phyloP scores from a whole-genome alignment of 2,113 vertebrate genomes.

The Saguinus midas region DNA sequence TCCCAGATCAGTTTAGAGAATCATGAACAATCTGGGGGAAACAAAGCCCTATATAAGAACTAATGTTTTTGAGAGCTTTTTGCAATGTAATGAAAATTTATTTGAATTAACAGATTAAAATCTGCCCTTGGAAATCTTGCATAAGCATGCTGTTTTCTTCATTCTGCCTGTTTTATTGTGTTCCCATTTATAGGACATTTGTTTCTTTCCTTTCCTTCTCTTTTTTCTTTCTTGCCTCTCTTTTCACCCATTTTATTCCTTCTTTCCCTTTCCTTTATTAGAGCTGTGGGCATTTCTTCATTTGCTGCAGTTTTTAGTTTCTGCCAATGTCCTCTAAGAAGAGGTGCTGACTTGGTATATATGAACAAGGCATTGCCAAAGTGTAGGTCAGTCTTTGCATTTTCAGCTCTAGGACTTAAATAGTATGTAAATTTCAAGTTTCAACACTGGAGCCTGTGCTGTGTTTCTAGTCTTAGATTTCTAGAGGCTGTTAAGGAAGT shows the following conservation, averaged over 20 bases:
- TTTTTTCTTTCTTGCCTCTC: background rate
- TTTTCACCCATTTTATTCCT: background rate
- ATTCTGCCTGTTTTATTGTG: background rate
- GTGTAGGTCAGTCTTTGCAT: background rate
- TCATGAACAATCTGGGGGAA: background rate
- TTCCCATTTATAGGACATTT: background rate
- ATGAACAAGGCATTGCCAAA: background rate
- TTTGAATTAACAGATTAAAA: constrained; percentile 31
- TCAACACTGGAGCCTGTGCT: background rate
- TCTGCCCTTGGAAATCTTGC: background rate
- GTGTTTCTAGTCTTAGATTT: background rate
- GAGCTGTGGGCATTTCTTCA: background rate
- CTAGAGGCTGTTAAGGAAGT: background rate
- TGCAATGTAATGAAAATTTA: background rate
- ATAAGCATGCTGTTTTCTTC: background rate
- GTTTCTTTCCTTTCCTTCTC: background rate
- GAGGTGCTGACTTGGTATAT: constrained; percentile 39
- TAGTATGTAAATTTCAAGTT: background rate
- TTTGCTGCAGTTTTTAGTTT: background rate
- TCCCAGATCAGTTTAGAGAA: background rate
- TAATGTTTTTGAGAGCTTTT: background rate
- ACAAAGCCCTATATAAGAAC: background rate
- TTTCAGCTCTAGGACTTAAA: background rate
- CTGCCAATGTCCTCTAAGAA: background rate
- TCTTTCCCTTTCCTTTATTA: background rate